These are phyloP conservation scores for Stichodactyla mertensii DNA, from an alignment of 64 coral and sea anemone species.

Conservation along the genomic window DNA sequence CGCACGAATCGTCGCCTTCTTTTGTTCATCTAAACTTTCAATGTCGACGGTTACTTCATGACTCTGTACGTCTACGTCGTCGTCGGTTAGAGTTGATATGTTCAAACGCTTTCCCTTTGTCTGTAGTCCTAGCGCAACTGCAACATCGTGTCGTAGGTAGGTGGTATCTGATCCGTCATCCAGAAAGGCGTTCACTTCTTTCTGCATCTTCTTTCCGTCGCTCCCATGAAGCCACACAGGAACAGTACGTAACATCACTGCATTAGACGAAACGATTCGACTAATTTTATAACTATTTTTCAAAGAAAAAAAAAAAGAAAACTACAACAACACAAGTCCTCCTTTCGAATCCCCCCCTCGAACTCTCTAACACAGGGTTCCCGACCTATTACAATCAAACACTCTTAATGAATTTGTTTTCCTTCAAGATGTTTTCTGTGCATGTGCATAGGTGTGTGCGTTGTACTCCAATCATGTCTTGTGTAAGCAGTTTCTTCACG, in stretches of 20 bases:
- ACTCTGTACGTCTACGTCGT: background rate
- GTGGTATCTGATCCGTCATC: conserved; percentile 23
- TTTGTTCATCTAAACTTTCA: conserved; percentile 17
- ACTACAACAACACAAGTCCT: too few species aligned
- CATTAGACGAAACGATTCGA: too few species aligned
- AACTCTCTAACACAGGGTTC: too few species aligned
- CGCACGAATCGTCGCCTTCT: background rate
- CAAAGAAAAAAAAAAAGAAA: too few species aligned
- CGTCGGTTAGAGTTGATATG: conserved; percentile 12
- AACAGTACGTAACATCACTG: background rate
- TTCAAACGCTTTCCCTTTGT: background rate
- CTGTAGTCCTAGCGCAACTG: background rate
- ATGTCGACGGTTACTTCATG: background rate
- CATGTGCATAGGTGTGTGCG: too few species aligned
- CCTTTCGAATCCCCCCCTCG: too few species aligned
- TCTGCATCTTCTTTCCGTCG: background rate
- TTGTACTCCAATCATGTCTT: conserved; percentile 56
- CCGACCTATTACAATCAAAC: too few species aligned
- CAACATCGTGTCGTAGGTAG: conserved; percentile 16
- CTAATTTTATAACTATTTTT: too few species aligned
- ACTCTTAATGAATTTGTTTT: too few species aligned
- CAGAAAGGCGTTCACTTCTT: conserved; percentile 18
- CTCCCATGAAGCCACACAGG: conserved; percentile 2
- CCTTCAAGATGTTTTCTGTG: too few species aligned
- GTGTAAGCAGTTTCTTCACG: conserved; percentile 45